These are phyloP conservation scores for Thecophora atra DNA, from an alignment of 2,888 invertebrate species.

Conservation along the genomic window DNA sequence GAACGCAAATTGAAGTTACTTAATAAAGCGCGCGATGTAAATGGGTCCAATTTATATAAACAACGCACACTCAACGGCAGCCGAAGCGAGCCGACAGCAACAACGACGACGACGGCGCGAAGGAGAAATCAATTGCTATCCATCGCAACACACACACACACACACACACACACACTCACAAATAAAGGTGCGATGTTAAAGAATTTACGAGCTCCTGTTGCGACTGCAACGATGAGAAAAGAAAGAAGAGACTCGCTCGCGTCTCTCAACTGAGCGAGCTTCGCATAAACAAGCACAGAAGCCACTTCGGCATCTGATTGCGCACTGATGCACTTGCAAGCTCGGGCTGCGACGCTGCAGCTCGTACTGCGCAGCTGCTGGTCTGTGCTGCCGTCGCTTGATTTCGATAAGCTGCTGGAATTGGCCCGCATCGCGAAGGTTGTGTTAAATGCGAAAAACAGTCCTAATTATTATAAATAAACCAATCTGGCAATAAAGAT, in stretches of 20 bases:
- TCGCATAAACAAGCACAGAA: constrained; percentile 30
- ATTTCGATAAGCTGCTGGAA: constrained; percentile 57
- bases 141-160: constrained; percentile 50
- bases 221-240: constrained; percentile 6
- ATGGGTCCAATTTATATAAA: constrained; percentile 64
- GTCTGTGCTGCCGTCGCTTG: constrained; percentile 28
- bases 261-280: neutral
- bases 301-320: constrained; percentile 31
- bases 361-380: constrained; percentile 14
- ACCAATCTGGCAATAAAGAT: constrained; percentile 64
- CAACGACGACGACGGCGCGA: constrained; percentile 43
- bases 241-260: neutral
- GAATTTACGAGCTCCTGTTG: constrained; percentile 56
- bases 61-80: constrained; percentile 48
- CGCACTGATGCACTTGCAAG: constrained; percentile 36
- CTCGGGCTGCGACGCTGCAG: neutral
- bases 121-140: constrained; percentile 53
- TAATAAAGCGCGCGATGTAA: constrained; percentile 64
- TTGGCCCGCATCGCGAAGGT: constrained; percentile 43
- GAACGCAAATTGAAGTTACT: constrained; percentile 65
- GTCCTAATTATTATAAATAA: constrained; percentile 65
- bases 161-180: too few relatives aligned
- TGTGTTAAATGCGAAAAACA: constrained; percentile 44
- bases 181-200: constrained; percentile 63
- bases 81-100: constrained; percentile 32